Evolutionary conservation across 2,888 invertebrate species (phyloP).

Genomic region (Coelopa pilipes): DNA sequence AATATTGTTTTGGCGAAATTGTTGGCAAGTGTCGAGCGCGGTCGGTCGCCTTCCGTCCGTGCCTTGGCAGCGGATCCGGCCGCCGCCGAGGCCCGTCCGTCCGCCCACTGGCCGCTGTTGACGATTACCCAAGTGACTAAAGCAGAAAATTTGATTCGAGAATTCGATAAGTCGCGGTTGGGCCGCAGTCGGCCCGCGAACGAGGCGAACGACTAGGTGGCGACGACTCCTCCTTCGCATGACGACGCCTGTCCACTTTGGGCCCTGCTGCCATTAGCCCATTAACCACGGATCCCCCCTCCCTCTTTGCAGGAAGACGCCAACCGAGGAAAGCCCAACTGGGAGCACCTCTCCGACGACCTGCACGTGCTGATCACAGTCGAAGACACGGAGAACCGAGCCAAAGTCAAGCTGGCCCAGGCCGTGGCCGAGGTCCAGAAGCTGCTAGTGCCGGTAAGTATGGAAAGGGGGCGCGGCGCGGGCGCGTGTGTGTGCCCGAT

Average conservation of each 20-base stretch:
- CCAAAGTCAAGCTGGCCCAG: slow-evolving; percentile 91
- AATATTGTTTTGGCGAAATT: no score
- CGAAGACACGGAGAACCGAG: slow-evolving; percentile 97
- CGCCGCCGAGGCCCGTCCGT: not conserved
- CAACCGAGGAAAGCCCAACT: slow-evolving; percentile 99
- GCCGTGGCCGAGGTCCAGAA: slow-evolving; percentile 99
- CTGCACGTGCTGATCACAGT: slow-evolving; percentile 98
- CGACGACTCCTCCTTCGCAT: no score
- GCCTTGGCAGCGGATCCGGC: slow-evolving; percentile 17
- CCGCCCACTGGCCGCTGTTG: no score
- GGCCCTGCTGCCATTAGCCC: no score
- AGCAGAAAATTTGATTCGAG: slow-evolving; percentile 10
- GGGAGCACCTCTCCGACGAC: slow-evolving; percentile 99
- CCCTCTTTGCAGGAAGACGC: slow-evolving; percentile 86
- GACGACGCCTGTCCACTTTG: no score
- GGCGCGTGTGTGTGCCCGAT: not conserved
- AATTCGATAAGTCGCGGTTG: not conserved
- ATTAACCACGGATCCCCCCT: not conserved
- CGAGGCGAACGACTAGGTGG: no score
- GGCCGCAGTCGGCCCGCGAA: not conserved
- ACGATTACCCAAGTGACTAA: not conserved
- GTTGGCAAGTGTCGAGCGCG: no score
- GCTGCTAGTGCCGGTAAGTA: slow-evolving; percentile 93
- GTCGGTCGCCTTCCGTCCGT: no score
- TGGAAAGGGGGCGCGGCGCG: not conserved